Percentiles rank a stretch among this genome's conserved stretches.
phyloP scores from a whole-genome alignment of 2,888 invertebrate species.

The Caenorhabditis angaria region DNA sequence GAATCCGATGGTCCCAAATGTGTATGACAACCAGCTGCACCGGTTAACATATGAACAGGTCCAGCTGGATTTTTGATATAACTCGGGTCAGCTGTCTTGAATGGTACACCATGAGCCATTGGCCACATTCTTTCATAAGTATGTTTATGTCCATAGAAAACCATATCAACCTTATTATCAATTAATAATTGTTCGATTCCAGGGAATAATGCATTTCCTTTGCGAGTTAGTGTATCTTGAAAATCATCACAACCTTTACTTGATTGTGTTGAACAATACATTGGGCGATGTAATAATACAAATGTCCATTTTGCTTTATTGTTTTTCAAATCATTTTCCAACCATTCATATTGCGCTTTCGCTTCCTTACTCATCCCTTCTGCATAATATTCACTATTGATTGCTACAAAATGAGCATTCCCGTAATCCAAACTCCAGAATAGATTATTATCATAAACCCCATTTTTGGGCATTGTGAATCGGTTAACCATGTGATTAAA shows the following conservation, averaged over 20 bases:
- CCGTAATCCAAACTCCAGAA: conserved; percentile 81
- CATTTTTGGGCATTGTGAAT: conserved; percentile 86
- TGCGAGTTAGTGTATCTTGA: conserved; percentile 26
- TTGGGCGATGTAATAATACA: conserved; percentile 87
- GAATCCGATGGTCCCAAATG: conserved; percentile 16
- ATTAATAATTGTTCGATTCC: conserved; percentile 86
- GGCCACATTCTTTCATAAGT: conserved; percentile 95
- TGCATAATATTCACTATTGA: conserved; percentile 89
- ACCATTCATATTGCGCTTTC: conserved; percentile 67
- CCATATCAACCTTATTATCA: conserved; percentile 87
- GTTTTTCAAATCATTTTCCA: conserved; percentile 59
- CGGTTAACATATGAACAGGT: conserved; percentile 49
- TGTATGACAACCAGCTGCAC: conserved; percentile 40
- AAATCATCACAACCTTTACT: conserved; percentile 27
- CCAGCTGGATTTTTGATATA: conserved; percentile 43
- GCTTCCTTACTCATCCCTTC: conserved; percentile 88
- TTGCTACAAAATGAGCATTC: conserved; percentile 86
- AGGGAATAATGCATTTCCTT: conserved; percentile 59
- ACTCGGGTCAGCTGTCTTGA: conserved; percentile 14
- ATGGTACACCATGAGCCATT: conserved; percentile 80
- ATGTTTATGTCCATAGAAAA: conserved; percentile 96
- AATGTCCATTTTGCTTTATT: conserved; percentile 82
- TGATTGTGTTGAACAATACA: conserved; percentile 84
- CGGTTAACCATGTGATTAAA: conserved; percentile 91
- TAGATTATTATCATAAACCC: conserved; percentile 69